Base-by-base conservation (phyloP, 1,140 invertebrate species). In the Drosophila aff. region DNA sequence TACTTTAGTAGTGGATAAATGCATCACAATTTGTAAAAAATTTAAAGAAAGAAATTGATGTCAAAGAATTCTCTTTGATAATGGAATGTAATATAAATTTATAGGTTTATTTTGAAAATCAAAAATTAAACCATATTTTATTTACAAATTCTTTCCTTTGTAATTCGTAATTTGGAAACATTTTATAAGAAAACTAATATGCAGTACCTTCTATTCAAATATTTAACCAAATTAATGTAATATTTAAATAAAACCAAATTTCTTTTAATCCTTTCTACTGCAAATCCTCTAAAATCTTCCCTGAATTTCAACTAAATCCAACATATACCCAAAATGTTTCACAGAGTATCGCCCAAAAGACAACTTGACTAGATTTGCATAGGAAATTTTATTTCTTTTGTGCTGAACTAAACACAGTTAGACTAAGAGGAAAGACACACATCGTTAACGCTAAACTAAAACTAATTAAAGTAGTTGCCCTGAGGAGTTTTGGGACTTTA, bases 341-440 rank as follows among this genome's bases (percentile, higher is more conserved):
- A 18, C 7, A 55, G 57, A 47, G 58, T 50, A 44, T 41, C 15
- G 23, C 18, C n/a, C 21, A 46, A 59, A 76, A 77, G 16, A 76
- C 33, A 77, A 36, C 36, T 40, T 57, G 28, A 52, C 47, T 68
- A 31, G 53, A 47, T 75, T 80, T 80, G 46, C 57, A 67, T 67
- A 36, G 41, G 79, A 86, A 85, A 81, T 82, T 82, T 43, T 64
- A 85, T 86, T 86, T 86, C 76, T 63, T 63, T 59, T 74, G 40
- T 52, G 44, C 50, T 67, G 31, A 67, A 41, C 61, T 64, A 23
- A 57, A 71, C 50, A 64, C 58, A 75, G 49, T 49, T 72, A 58
- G 60, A 44, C 76, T 62, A 55, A 33, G 38, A 33, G 38, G 38
- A 69, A 69, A 57, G 21, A 33, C 65, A 71, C 64, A 71, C 67